Evolutionary conservation across 2,888 invertebrate genomes (phyloP).

Genomic region (Lysandra bellargus): DNA sequence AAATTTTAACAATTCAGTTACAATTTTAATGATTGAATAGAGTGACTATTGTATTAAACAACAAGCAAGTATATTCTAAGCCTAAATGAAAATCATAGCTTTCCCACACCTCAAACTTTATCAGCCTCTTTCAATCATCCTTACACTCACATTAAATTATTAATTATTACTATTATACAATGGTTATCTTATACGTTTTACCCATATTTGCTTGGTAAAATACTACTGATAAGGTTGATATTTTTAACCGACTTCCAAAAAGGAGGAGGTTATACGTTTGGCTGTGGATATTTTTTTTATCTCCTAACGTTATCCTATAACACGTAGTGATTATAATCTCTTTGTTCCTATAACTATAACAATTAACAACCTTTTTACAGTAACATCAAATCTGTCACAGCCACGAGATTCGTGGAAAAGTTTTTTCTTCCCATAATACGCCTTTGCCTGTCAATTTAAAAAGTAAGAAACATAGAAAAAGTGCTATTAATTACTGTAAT

Average conservation of each 20-base stretch:
- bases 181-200: background rate
- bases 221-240: background rate
- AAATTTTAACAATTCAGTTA: background rate
- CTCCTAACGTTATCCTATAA: background rate
- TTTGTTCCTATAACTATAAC: background rate
- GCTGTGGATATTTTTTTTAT: background rate
- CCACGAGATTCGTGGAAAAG: background rate
- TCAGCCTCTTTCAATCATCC: background rate
- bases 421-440: background rate
- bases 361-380: slow-evolving; percentile 3
- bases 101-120: background rate
- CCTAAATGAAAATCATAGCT: background rate
- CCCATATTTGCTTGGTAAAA: background rate
- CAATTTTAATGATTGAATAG: background rate
- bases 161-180: background rate
- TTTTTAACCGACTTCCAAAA: background rate
- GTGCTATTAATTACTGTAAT: background rate
- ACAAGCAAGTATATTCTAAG: background rate
- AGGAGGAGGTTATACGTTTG: too few species aligned
- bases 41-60: background rate
- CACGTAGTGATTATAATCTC: background rate
- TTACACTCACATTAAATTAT: background rate
- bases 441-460: background rate
- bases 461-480: background rate
- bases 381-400: background rate